Evolutionary conservation across 2,797 vertebrate genomes (phyloP), one percentile per base, ranked within the genome.

Genomic region (Mormyrus proboscirostris): DNA sequence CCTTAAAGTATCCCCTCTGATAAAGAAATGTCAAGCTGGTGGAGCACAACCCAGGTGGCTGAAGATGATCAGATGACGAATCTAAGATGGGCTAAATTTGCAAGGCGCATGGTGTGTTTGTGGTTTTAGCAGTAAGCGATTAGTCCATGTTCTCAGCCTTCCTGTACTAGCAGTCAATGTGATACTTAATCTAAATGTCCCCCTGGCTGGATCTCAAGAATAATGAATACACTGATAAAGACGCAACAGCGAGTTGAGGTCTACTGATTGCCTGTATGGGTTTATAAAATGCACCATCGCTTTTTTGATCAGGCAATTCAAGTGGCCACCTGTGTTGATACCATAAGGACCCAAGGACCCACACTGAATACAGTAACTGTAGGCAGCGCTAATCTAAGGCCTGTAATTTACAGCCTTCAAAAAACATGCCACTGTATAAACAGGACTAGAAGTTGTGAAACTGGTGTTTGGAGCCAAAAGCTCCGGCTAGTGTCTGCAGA

Each of bases 361-460:
- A 86, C 25, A 86, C 3, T 29, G 47, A 87, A 16, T 86, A 33
- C 53, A 44, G 49, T 51, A 53, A 29, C 10, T 14, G 59, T 91
- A 90, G 1, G 89, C 90, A 90, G 91, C 90, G 89, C 91, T 83
- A 92, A 92, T 92, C 88, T 88, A 90, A 57, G 87, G 49, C 88
- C 87, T 89, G 89, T 90, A 90, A 90, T 90, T 55, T 85, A 14
- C 84, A 29, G 84, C 22, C 47, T 49, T 51, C 16, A 85, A 22
- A 85, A 85, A 59, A 87, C 25, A 87, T 19, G 38, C 51, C 29
- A 55, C 51, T 86, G 14, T n/a, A 59, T n/a, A 55, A 41, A 7
- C 5, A 62, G 44, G 22, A 85, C 51, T 57, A 49, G 7, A 87
- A 59, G 55, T 22, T 25, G 33, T 41, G 44, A 65, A 55, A 44